phyloP scores from a whole-genome alignment of 2,113 vertebrate species.

The Clinocottus analis region DNA sequence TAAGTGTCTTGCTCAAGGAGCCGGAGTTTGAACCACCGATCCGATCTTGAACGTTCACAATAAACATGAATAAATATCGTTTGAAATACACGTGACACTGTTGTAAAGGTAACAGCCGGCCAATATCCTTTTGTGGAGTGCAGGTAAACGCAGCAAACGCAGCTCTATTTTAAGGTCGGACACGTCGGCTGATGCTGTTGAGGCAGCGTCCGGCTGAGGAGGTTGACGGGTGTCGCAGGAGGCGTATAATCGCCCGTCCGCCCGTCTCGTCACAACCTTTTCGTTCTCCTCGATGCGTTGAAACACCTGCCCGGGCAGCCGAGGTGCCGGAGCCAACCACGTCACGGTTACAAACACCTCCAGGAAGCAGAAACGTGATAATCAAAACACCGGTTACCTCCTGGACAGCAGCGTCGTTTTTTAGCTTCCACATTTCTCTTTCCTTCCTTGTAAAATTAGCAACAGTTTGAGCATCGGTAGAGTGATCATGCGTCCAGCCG shows the following conservation, averaged over 20 bases:
- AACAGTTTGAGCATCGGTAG: background rate
- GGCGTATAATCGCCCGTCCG: constrained; percentile 34
- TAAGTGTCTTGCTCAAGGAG: no score
- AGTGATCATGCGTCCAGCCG: background rate
- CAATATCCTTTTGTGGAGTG: no score
- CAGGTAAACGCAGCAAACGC: no score
- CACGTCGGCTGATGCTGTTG: no score
- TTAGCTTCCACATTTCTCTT: background rate
- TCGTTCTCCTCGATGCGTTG: constrained; percentile 29
- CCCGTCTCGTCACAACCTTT: constrained; percentile 57
- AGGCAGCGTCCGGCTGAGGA: constrained; percentile 2
- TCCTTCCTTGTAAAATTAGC: background rate
- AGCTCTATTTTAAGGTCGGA: no score
- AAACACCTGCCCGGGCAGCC: constrained; percentile 68
- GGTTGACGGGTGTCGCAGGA: constrained; percentile 35
- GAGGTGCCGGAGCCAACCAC: constrained; percentile 5
- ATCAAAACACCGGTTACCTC: background rate
- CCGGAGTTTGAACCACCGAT: no score
- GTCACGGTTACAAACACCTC: background rate
- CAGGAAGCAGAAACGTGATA: background rate
- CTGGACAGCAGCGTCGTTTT: background rate
- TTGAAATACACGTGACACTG: no score
- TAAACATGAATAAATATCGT: no score
- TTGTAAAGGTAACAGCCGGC: no score
- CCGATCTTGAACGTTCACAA: no score